Evolutionary conservation across 2,797 vertebrate genomes (phyloP).

Genomic region (Syngnathus acus): DNA sequence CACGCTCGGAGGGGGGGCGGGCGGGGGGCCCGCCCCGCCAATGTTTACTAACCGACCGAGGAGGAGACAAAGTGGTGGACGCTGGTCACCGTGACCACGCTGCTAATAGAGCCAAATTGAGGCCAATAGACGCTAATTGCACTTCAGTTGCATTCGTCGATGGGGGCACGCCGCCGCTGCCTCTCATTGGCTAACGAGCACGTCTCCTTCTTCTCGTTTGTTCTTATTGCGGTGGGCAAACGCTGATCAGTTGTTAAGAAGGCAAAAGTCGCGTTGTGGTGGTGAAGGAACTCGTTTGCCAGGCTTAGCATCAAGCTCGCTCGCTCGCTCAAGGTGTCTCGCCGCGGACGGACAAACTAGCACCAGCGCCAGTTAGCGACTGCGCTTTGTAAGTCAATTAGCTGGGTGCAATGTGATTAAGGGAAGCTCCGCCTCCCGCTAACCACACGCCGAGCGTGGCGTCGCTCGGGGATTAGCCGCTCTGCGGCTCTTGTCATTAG

Average conservation of each 20-base stretch:
- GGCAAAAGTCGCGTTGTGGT: not conserved
- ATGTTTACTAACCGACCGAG: not conserved
- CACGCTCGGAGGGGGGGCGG: not conserved
- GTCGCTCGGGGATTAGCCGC: not conserved
- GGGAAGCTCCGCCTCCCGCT: not conserved
- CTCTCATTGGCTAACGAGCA: not conserved
- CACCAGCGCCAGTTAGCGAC: not conserved
- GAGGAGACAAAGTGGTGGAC: not conserved
- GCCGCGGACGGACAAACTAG: not conserved
- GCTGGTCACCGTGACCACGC: not conserved
- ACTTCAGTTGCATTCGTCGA: not conserved
- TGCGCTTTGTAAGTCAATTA: conserved; percentile 4
- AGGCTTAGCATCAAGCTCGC: not conserved
- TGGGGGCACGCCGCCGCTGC: not conserved
- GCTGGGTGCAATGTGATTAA: not conserved
- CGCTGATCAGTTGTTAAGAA: not conserved
- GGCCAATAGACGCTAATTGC: conserved; percentile 1
- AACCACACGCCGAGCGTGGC: not conserved
- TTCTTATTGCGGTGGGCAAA: too few relatives aligned
- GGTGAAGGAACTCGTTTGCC: not conserved
- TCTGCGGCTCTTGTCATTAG: not conserved
- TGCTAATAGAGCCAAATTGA: not conserved
- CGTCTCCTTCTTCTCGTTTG: not conserved
- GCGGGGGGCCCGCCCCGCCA: not conserved
- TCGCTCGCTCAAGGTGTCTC: not conserved